Percentiles rank a stretch among this genome's conserved stretches.
Evolutionary conservation across 1,140 invertebrate species (phyloP).

Genomic region (Macrobrachium rosenbergii): DNA sequence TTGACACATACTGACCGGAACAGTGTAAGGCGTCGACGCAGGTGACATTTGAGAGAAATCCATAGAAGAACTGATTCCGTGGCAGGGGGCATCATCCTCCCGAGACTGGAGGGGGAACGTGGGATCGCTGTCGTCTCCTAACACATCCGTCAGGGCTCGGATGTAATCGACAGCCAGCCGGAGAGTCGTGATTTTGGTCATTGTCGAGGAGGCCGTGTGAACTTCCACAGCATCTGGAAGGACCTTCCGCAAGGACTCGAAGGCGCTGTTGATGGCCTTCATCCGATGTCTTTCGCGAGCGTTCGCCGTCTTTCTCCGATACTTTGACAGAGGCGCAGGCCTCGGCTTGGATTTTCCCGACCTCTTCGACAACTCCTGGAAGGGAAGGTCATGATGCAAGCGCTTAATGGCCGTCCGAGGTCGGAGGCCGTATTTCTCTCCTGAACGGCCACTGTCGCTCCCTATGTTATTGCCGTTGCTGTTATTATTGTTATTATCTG

Average conservation of each 20-base stretch:
- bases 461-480: neutral
- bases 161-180: conserved; percentile 44
- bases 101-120: too few relatives aligned
- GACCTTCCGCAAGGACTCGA: conserved; percentile 80
- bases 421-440: conserved; percentile 42
- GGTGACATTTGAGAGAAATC: too few relatives aligned
- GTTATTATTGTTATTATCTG: conserved; percentile 32
- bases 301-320: conserved; percentile 89
- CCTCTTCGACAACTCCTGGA: conserved; percentile 32
- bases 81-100: neutral
- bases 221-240: conserved; percentile 75
- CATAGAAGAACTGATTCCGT: too few relatives aligned
- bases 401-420: conserved; percentile 38
- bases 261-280: conserved; percentile 89
- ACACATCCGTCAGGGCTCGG: conserved; percentile 31
- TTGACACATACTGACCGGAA: too few relatives aligned
- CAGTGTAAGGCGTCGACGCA: too few relatives aligned
- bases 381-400: conserved; percentile 32
- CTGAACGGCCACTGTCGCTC: neutral
- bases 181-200: conserved; percentile 46
- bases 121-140: conserved; percentile 17
- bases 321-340: conserved; percentile 74
- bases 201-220: conserved; percentile 27
- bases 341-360: conserved; percentile 34
- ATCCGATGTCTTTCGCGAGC: conserved; percentile 86